Evolutionary conservation across 2,113 vertebrate genomes (phyloP), one percentile per base, ranked within the genome.

Genomic region (Caracal caracal): DNA sequence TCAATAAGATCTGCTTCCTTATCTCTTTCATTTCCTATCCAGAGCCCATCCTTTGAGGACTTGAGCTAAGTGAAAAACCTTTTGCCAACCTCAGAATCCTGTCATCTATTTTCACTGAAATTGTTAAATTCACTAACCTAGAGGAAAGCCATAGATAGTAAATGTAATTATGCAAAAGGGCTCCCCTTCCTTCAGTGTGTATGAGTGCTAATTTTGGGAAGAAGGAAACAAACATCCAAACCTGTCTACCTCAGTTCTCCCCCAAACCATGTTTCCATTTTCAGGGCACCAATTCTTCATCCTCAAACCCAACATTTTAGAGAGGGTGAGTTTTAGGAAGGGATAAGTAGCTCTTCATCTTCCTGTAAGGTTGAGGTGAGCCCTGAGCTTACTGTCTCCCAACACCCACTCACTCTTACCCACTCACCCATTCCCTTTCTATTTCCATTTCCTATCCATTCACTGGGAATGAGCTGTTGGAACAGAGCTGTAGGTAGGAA

Each of bases 1-100:
- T 82, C 33, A 65, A 8, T 43, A 90, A 26, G 35, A n/a, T 51
- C n/a, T 63, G 63, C 15, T 80, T 93, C 78, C 76, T 93, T 76
- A 70, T 12, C 28, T 5, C 35, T 90, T 92, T 61, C 26, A 80
- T 93, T 97, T 92, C 43, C 59, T 53, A 35, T 19, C 28, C 70
- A 70, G 20, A 90, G n/a, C 26, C 22, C 13, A 56, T 93, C 20
- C 37, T 90, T 61, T 61, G 5, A 53, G 59, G 86, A 84, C 59
- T 24, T 80, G 26, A 94, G 61, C 56, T 87, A 88, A 82, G 71
- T 83, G 37, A 90, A 90, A 82, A 88, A 70, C 61, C 10, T 65
- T 63, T 79, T 61, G 79, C 22, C 43, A 71, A 78, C 4, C 16
- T 79, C 33, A 92, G 68, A 87, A 80, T 49, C 87, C n/a, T 88